Conservation (phyloP, 2,797 vertebrate genomes). For the Anableps anableps region DNA sequence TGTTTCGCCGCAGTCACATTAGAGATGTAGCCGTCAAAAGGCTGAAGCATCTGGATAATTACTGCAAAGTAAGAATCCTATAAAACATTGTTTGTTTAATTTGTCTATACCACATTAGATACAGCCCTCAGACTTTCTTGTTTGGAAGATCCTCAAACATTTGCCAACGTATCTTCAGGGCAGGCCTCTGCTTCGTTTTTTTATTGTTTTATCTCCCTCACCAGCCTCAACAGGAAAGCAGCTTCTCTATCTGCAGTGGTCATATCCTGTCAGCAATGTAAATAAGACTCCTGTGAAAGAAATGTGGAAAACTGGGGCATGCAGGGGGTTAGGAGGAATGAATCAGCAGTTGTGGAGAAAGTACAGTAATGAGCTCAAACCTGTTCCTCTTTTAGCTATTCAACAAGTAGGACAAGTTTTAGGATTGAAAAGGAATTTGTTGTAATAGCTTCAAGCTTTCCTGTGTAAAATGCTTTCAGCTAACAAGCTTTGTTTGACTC, state of each 20-base stretch:
- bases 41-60: constrained; percentile 93
- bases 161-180: constrained; percentile 34
- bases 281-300: constrained; percentile 70
- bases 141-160: not conserved
- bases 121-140: not conserved
- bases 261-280: constrained; percentile 74
- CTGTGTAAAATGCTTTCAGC: constrained; percentile 2
- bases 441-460: constrained; percentile 7
- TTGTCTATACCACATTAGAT: not conserved
- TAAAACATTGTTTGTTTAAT: not conserved
- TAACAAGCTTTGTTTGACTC: constrained; percentile 11
- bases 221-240: constrained; percentile 73
- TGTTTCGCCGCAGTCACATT: constrained; percentile 94
- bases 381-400: constrained; percentile 38
- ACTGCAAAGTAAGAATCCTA: constrained; percentile 89
- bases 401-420: constrained; percentile 44
- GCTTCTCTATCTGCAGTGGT: constrained; percentile 66
- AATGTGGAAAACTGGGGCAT: constrained; percentile 54
- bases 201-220: constrained; percentile 59
- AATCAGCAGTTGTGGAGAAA: constrained; percentile 57
- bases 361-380: constrained; percentile 24
- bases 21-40: constrained; percentile 93
- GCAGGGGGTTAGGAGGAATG: constrained; percentile 40
- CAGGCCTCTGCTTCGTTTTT: constrained; percentile 37
- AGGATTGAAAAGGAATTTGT: constrained; percentile 38